Evolutionary conservation across 2,113 vertebrate genomes (phyloP), one percentile per base, ranked within the genome.

Genomic region (Gallinago paraguaiae): DNA sequence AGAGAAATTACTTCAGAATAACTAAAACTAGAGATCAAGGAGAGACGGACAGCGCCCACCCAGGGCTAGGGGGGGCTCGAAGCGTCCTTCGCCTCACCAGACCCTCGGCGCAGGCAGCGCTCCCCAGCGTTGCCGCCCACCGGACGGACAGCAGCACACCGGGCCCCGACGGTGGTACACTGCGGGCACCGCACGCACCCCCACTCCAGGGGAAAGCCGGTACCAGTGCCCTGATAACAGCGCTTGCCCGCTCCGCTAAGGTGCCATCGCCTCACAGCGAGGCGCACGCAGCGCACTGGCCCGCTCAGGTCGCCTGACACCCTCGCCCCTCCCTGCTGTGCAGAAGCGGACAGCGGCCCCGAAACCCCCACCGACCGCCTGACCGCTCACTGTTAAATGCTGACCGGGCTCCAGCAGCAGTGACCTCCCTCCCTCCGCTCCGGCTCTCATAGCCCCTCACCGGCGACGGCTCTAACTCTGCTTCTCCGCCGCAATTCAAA

Each of bases 1-100:
- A 50, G 11, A n/a, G 2, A 45, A 67, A 3, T 13, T 25, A 30
- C 61, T 30, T 37, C 51, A 17, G 3, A 43, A 6, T 1, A 60
- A 20, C 10, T 2, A 46, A 35, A 78, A 10, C 10, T 0, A 8
- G 31, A 31, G 24, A 17, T 2, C 25, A 8, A 1, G 3, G 3
- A 12, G 23, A 2, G 30, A 6, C 3, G 0, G 43, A 11, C 31
- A 10, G 25, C 63, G 6, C 11, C 27, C 75, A 5, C 6, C 1
- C 20, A 1, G 4, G 15, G 3, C 11, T 0, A 2, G 0, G 11
- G 27, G 7, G 8, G 2, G 3, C 17, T 14, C 14, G 13, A 12
- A 5, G 9, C 3, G 11, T 7, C 50, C 28, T 3, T 4, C 23
- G 7, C 33, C 53, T 53, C 43, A 5, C 65, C 0, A 27, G n/a